phyloP scores from a whole-genome alignment of 2,797 vertebrate genomes.

The Manis javanica region DNA sequence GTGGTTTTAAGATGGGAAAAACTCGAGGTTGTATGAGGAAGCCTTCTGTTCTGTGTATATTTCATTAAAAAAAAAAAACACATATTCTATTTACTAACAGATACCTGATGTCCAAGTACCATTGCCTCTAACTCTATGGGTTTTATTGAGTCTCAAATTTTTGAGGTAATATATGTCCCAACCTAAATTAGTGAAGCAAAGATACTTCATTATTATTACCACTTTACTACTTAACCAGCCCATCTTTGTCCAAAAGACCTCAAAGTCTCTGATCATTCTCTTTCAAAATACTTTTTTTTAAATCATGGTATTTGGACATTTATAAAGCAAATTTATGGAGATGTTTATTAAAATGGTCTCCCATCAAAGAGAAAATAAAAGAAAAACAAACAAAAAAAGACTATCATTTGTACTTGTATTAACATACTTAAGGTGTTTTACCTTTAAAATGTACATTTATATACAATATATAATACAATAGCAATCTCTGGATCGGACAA shows the following conservation, averaged over 20 bases:
- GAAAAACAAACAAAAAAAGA: background rate
- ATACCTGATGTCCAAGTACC: background rate
- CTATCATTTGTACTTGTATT: background rate
- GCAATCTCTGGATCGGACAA: background rate
- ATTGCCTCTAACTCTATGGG: background rate
- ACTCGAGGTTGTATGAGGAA: background rate
- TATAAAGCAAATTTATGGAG: background rate
- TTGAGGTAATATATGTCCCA: background rate
- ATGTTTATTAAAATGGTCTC: background rate
- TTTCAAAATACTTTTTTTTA: background rate
- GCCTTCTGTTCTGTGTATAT: background rate
- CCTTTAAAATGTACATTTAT: slow-evolving; percentile 42
- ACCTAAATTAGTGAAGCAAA: background rate
- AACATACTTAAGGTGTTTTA: background rate
- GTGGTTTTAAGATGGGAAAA: background rate
- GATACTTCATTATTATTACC: background rate
- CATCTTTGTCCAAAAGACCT: background rate
- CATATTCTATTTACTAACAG: background rate
- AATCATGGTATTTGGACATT: background rate
- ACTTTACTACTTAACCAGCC: background rate
- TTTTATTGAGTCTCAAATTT: background rate
- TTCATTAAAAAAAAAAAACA: background rate
- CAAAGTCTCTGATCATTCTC: background rate
- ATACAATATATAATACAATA: background rate
- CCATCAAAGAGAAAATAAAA: background rate